Evolutionary conservation across 2,113 vertebrate genomes (phyloP).

Genomic region (Actenoides lindsayi): DNA sequence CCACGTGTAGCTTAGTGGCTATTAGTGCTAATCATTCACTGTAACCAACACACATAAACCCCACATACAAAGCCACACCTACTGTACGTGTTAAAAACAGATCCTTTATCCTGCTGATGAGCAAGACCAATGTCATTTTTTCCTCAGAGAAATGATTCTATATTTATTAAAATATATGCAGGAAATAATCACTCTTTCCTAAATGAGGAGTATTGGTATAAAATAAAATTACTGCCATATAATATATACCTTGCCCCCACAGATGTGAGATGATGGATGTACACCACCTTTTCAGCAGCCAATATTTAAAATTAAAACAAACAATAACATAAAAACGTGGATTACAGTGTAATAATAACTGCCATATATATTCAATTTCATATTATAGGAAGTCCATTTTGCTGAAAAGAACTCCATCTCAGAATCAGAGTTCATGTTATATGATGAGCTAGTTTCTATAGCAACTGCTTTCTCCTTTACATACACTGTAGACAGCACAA

Average conservation of each 20-base stretch:
- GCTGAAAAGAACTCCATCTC: conserved; percentile 65
- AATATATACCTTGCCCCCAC: neutral
- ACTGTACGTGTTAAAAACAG: neutral
- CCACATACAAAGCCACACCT: neutral
- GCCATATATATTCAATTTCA: neutral
- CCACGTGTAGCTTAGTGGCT: neutral
- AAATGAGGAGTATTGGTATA: neutral
- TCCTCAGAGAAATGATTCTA: neutral
- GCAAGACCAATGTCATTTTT: neutral
- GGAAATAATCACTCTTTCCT: neutral
- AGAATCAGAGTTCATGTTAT: conserved; percentile 37
- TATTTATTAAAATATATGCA: neutral
- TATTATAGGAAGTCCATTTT: conserved; percentile 46
- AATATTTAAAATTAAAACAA: neutral
- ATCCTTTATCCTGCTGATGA: neutral
- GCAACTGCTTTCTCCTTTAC: conserved; percentile 72
- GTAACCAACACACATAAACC: neutral
- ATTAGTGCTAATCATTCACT: neutral
- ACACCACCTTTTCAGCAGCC: neutral
- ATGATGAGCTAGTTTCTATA: conserved; percentile 77
- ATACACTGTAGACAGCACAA: conserved; percentile 19
- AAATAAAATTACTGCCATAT: neutral
- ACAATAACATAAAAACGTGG: neutral
- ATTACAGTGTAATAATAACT: neutral
- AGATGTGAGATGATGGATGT: neutral